A percentile compares a stretch with the other conserved stretches of the same genome.
Evolutionary conservation across 2,797 vertebrate genomes (phyloP).

Genomic region (Setipinna tenuifilis): DNA sequence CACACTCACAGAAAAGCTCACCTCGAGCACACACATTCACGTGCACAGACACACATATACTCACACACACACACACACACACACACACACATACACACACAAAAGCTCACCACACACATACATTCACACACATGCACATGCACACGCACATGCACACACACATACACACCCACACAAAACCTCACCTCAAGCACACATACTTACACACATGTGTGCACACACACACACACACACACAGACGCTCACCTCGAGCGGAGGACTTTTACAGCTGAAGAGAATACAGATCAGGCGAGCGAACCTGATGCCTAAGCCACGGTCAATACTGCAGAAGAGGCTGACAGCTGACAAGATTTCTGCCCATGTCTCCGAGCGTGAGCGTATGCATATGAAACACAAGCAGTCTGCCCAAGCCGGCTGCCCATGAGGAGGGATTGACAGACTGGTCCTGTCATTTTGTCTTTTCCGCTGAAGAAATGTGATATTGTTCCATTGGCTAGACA

Average conservation of each 20-base stretch:
- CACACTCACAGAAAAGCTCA: no score
- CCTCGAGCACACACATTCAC: no score
- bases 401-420: not conserved
- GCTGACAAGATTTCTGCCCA: no score
- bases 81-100: no score
- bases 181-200: no score
- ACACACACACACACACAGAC: slow-evolving; percentile 13
- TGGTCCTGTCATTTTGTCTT: not conserved
- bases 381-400: not conserved
- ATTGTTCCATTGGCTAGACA: not conserved
- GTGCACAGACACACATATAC: no score
- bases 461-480: not conserved
- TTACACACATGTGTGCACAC: no score
- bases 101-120: no score
- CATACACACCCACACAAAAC: no score
- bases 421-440: not conserved
- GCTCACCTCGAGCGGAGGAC: slow-evolving; percentile 5
- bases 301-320: not conserved
- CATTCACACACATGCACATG: no score
- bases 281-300: slow-evolving; percentile 30
- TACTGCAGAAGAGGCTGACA: not conserved
- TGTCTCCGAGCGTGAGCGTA: not conserved
- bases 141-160: no score
- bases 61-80: no score
- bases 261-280: slow-evolving; percentile 39